Evolutionary conservation across 1,140 invertebrate species (phyloP), one percentile per base, ranked within the genome.

Genomic region (Zaprionus ghesquierei): DNA sequence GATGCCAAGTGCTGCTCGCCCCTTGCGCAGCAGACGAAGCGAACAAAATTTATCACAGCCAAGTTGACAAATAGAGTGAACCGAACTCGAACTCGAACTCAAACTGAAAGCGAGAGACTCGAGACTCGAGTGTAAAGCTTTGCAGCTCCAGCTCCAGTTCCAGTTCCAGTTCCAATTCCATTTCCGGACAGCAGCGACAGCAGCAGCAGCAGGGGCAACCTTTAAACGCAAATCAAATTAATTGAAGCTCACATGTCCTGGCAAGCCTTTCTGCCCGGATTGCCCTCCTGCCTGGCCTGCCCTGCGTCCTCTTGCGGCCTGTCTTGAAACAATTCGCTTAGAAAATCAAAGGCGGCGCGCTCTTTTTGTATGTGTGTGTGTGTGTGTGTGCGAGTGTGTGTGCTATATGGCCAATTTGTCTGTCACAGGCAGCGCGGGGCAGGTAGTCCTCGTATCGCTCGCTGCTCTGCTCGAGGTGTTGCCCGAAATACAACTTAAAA

Each of bases 261-360:
- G 44, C 63, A 72, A 63, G 73, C 46, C 58, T 60, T 77, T 71
- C 15, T 15, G 12, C 8, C 33, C 27, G 22, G 23, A 38, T 15
- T 31, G 22, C 8, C 58, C 51, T 55, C 53, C 50, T 71, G 12
- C 46, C 15, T 5, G 27, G 15, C 3, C 23, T 31, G 29, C 35
- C 35, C 61, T 58, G 69, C 58, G 78, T 77, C 72, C 89, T 90
- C 81, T 80, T 90, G 81, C 79, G 90, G 81, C 79, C 75, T 80
- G 75, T 90, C 89, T 90, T 91, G 90, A 90, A 91, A 91, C 90
- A 91, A 91, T 91, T 91, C 90, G 90, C 71, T 87, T 91, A 91
- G 90, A 91, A 91, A 91, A 91, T 91, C 90, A 91, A 91, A 91
- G 89, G 86, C 77, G 79, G 66, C 64, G 74, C 65, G 69, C 62